Conservation (phyloP, 1,140 invertebrate species). For the Hyphantria cunea region DNA sequence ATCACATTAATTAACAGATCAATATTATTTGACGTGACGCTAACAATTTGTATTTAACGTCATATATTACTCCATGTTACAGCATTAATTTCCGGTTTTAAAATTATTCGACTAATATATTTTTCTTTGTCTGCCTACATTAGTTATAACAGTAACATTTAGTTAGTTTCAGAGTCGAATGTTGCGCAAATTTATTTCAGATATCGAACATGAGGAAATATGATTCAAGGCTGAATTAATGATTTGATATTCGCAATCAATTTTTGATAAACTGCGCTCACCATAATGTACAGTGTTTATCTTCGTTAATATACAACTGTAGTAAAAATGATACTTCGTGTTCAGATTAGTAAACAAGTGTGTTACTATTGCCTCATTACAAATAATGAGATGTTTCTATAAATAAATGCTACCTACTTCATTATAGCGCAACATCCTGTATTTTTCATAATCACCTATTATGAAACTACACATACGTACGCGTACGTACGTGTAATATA, state of each 20-base stretch:
- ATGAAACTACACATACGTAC: constrained; percentile 14
- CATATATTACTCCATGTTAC: too few species aligned
- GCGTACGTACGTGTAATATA: constrained; percentile 10
- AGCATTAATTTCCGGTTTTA: too few species aligned
- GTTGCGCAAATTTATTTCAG: background rate
- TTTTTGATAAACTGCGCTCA: background rate
- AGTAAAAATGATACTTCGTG: background rate
- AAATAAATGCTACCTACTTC: constrained; percentile 1
- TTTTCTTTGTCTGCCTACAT: too few species aligned
- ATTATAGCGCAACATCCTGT: constrained; percentile 19
- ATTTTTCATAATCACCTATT: constrained; percentile 18
- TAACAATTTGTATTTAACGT: too few species aligned
- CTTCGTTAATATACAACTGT: background rate
- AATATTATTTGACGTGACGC: too few species aligned
- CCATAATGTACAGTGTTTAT: background rate
- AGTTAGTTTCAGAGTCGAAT: too few species aligned
- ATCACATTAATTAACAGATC: too few species aligned
- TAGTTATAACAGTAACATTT: too few species aligned
- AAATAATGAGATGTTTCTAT: constrained; percentile 15
- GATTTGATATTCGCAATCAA: background rate
- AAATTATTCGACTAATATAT: too few species aligned
- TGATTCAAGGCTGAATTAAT: background rate
- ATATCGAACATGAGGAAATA: background rate
- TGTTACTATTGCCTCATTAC: constrained; percentile 1
- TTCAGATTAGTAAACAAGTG: background rate